A percentile compares a stretch with the other conserved stretches of the same genome.
Conservation (phyloP, 2,797 vertebrate genomes). For the Mionectes olivaceus region DNA sequence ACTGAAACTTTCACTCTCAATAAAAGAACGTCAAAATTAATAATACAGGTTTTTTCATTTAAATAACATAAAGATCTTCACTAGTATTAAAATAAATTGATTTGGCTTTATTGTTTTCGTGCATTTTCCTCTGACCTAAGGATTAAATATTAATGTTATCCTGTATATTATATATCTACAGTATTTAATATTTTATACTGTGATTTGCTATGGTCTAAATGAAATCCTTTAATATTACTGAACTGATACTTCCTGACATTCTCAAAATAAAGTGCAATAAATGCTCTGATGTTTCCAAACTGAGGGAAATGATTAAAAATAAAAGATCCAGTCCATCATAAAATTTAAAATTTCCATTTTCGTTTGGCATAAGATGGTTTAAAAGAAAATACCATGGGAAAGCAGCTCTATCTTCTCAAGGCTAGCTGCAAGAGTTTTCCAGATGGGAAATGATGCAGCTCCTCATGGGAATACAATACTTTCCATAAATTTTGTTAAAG, state of each 20-base stretch:
- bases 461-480: not conserved
- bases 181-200: conserved; percentile 56
- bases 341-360: conserved; percentile 22
- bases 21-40: not conserved
- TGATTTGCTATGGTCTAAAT: conserved; percentile 35
- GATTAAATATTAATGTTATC: conserved; percentile 55
- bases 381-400: not conserved
- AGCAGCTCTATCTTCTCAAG: not conserved
- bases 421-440: conserved; percentile 22
- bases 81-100: conserved; percentile 11
- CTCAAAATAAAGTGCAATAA: conserved; percentile 27
- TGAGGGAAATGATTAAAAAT: not conserved
- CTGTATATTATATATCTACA: not conserved
- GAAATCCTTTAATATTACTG: conserved; percentile 10
- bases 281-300: not conserved
- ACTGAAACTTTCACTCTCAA: not conserved
- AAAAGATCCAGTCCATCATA: not conserved
- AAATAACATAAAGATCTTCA: not conserved
- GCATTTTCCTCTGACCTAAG: conserved; percentile 16
- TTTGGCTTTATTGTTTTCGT: conserved; percentile 26
- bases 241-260: not conserved
- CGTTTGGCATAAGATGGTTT: not conserved
- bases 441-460: conserved; percentile 27
- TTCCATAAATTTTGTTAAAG: not conserved
- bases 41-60: not conserved